Evolutionary conservation across 2,113 vertebrate genomes (phyloP).

Genomic region (Dicaeum eximium): DNA sequence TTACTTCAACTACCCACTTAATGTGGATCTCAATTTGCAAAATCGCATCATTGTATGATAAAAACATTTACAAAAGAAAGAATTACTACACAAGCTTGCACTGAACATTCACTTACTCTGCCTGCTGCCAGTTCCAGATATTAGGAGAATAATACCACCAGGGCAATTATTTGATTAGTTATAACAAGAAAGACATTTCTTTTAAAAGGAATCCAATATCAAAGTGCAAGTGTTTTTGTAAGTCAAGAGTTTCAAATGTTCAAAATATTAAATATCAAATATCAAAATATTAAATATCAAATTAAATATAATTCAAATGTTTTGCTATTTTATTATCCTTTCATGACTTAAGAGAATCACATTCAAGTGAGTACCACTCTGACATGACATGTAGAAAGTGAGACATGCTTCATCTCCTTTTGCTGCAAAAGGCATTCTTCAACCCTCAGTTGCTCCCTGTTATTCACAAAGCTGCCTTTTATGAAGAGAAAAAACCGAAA

Average conservation of each 20-base stretch:
- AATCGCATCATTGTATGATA: not conserved
- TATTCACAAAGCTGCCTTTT: not conserved
- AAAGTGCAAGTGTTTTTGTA: not conserved
- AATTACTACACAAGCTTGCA: not conserved
- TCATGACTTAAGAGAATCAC: not conserved
- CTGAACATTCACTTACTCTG: fast-evolving
- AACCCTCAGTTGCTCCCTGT: not conserved
- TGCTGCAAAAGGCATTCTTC: not conserved
- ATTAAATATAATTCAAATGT: not conserved
- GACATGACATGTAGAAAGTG: not conserved
- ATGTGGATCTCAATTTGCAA: not conserved
- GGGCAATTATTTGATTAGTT: not conserved
- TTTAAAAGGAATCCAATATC: not conserved
- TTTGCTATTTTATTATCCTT: not conserved
- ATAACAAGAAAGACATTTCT: not conserved
- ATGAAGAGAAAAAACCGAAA: not conserved
- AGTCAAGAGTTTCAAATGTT: not conserved
- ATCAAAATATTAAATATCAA: not conserved
- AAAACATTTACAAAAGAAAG: not conserved
- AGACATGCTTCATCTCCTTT: not conserved
- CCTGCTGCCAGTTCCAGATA: not conserved
- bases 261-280: not conserved
- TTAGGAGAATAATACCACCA: not conserved
- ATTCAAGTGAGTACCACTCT: not conserved
- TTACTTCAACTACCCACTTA: not conserved